Evolutionary conservation across 1,140 invertebrate genomes (phyloP), one percentile per base, ranked within the genome.

Genomic region (Trichonephila clavipes): DNA sequence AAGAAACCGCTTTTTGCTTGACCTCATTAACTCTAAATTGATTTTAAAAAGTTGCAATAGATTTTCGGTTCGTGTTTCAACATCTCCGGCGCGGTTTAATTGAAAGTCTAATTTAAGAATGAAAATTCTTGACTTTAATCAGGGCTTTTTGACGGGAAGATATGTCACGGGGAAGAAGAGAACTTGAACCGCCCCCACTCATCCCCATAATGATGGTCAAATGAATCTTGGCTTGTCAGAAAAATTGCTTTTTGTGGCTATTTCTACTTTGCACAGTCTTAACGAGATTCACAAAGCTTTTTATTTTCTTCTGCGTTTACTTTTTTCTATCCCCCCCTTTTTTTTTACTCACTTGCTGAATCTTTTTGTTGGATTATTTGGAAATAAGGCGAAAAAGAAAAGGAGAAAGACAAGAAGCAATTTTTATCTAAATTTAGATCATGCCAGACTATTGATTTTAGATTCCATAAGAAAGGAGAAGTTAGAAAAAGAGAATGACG

Each of bases 381-480:
- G 66, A 24, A 69, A 69, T 69, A 0, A 21, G 28, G n/a, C 8
- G 10, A 24, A 24, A 69, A 28, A 21, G 28, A 69, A 69, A 66
- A 66, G 64, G 21, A 34, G 16, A 34, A 28, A 34, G 16, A 19
- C 72, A 77, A 77, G 28, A 40, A 14, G 18, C 4, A 28, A 18
- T 40, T 77, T 77, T 28, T 34, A 34, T 34, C 69, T 6, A 77
- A 77, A 77, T 77, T 77, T 77, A 77, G 72, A 77, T 77, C 28
- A 16, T 77, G 72, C 18, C 18, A 34, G 28, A 77, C 72, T 40
- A 77, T 77, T 77, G 72, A 77, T 77, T 77, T 77, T 28, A 77
- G 12, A 77, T 77, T 77, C 34, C 7, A 14, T 10, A 12, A 3
- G 12, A 24, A 69, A 66, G 51, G 51, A 40, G 34, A 40, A 40